phyloP scores from a whole-genome alignment of 2,797 vertebrate genomes.

The Falco columbarius region DNA sequence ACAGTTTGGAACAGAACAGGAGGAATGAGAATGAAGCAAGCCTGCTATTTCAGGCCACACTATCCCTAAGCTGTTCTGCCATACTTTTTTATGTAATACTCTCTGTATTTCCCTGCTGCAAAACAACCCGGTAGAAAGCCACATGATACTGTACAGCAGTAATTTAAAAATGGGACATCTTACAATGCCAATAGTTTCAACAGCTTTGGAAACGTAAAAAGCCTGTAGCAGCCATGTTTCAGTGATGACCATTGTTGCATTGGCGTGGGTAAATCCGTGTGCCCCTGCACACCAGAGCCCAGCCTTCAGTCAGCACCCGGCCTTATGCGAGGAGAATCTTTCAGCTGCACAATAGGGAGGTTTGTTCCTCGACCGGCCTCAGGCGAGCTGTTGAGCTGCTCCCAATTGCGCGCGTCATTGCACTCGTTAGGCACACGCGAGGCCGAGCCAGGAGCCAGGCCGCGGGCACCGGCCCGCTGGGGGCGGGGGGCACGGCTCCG shows the following conservation, averaged over 20 bases:
- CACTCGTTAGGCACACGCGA: fast-evolving
- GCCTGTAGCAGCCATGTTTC: neutral
- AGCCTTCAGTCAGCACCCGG: fast-evolving
- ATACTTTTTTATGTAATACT: neutral
- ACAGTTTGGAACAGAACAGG: neutral
- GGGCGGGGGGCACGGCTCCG: neutral
- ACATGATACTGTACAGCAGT: fast-evolving
- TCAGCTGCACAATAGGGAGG: fast-evolving
- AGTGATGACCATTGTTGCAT: too few relatives aligned
- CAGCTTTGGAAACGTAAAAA: neutral
- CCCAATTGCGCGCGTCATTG: fast-evolving
- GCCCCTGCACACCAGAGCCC: fast-evolving
- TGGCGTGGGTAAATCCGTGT: neutral
- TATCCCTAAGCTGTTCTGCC: neutral
- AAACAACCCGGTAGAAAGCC: neutral
- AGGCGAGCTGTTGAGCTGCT: fast-evolving
- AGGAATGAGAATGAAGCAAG: neutral
- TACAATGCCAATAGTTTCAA: fast-evolving
- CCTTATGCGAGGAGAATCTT: neutral
- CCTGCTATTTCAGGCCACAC: neutral
- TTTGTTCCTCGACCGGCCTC: fast-evolving
- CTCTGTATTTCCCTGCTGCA: neutral
- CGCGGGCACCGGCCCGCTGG: too few relatives aligned
- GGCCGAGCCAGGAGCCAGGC: neutral
- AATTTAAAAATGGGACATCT: neutral